phyloP scores from a whole-genome alignment of 2,888 invertebrate species.

The Eubasilissa splendida region DNA sequence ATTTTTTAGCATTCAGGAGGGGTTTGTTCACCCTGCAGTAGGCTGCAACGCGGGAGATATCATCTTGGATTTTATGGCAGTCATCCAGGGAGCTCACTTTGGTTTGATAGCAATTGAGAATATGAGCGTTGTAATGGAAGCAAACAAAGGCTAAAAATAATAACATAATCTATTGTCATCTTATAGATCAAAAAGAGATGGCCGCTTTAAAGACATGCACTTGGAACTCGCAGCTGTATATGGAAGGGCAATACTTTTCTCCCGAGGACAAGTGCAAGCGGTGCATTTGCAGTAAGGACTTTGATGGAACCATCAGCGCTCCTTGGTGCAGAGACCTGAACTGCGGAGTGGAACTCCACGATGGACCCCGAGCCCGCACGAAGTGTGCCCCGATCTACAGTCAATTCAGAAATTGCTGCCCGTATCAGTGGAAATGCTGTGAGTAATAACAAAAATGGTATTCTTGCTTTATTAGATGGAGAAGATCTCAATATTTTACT shows the following conservation, averaged over 20 bases:
- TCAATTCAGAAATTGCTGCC: conserved; percentile 66
- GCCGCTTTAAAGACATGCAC: conserved; percentile 67
- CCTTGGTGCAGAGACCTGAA: conserved; percentile 67
- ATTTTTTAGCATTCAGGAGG: too few species aligned
- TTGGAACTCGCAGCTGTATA: conserved; percentile 68
- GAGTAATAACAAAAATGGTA: conserved; percentile 61
- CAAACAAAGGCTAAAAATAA: too few species aligned
- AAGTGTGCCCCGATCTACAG: conserved; percentile 71
- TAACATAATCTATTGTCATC: too few species aligned
- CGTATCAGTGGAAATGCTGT: conserved; percentile 71
- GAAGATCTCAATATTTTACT: too few species aligned
- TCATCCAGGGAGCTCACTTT: background rate
- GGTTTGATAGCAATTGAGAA: background rate
- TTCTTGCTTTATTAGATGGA: too few species aligned
- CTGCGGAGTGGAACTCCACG: conserved; percentile 70
- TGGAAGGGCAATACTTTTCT: conserved; percentile 69
- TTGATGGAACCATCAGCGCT: conserved; percentile 66
- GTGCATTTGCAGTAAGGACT: conserved; percentile 70
- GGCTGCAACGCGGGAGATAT: too few species aligned
- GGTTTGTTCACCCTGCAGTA: too few species aligned
- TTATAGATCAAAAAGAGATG: conserved; percentile 63
- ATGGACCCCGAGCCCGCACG: conserved; percentile 65
- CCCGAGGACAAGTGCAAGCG: conserved; percentile 67
- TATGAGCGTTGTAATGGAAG: too few species aligned
- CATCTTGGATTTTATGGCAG: background rate